phyloP scores from a whole-genome alignment of 2,113 vertebrate species.

The Campylomormyrus tamandua region DNA sequence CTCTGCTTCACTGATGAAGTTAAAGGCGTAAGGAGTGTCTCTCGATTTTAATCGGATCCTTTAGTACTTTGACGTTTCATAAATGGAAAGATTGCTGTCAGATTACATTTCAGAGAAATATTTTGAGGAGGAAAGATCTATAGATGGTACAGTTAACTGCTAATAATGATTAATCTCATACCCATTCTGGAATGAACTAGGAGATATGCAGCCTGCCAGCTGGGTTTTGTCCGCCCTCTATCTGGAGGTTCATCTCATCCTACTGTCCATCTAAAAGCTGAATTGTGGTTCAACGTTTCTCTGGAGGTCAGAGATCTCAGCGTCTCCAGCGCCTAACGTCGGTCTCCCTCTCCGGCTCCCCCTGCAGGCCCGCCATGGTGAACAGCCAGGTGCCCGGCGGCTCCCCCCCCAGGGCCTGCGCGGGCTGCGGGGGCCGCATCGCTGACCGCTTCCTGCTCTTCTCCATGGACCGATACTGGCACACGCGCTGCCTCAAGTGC shows the following conservation, averaged over 20 bases:
- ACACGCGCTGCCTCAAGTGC: conserved; percentile 69
- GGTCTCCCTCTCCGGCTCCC: not conserved
- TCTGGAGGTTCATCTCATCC: not conserved
- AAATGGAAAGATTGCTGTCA: not conserved
- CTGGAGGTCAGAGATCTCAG: not conserved
- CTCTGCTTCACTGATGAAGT: not conserved
- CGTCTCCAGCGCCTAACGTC: not conserved
- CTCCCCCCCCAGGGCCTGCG: conserved; percentile 48
- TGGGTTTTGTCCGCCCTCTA: not conserved
- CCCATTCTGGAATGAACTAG: not conserved
- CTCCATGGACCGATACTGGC: conserved; percentile 73
- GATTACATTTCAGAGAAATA: not conserved
- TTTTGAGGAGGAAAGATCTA: not conserved
- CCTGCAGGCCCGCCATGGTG: conserved; percentile 55
- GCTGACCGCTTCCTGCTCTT: conserved; percentile 69
- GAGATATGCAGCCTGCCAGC: not conserved
- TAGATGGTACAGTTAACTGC: not conserved
- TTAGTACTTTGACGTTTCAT: not conserved
- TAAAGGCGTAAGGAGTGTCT: not conserved
- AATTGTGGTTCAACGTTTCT: not conserved
- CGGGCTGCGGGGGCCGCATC: conserved; percentile 65
- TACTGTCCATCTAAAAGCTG: not conserved
- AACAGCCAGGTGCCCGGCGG: conserved; percentile 60
- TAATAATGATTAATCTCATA: too few species aligned
- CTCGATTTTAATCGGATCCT: not conserved